phyloP scores from a whole-genome alignment of 2,113 vertebrate genomes.

The Hippopotamus amphibius region DNA sequence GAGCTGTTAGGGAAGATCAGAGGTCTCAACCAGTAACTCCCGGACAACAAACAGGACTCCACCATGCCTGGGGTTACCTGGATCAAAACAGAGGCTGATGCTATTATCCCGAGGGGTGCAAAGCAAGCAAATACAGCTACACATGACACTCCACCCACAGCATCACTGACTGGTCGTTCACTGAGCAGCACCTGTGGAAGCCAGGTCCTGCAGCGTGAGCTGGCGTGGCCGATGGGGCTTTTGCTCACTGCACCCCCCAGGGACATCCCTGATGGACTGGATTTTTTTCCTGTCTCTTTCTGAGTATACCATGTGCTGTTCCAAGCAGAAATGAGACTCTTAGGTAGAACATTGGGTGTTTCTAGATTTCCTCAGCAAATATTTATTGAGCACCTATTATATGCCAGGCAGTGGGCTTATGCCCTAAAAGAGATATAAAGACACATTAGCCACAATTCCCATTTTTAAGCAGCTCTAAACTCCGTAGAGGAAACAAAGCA shows the following conservation, averaged over 20 bases:
- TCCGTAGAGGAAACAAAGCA: neutral
- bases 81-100: neutral
- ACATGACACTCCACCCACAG: accelerated
- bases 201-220: neutral
- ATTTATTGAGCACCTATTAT: neutral
- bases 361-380: neutral
- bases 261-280: neutral
- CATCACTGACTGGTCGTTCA: accelerated
- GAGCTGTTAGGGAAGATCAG: neutral
- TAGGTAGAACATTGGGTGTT: neutral
- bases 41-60: neutral
- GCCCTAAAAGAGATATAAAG: neutral
- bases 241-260: neutral
- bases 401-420: neutral
- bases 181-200: neutral
- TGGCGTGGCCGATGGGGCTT: neutral
- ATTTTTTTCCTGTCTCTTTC: neutral
- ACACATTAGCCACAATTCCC: neutral
- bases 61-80: neutral
- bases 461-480: neutral
- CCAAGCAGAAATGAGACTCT: constrained; percentile 28
- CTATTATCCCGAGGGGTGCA: neutral
- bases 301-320: neutral
- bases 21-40: neutral
- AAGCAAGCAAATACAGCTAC: neutral